Base-by-base conservation (phyloP, 2,888 invertebrate species). In the Lamproptera curius region DNA sequence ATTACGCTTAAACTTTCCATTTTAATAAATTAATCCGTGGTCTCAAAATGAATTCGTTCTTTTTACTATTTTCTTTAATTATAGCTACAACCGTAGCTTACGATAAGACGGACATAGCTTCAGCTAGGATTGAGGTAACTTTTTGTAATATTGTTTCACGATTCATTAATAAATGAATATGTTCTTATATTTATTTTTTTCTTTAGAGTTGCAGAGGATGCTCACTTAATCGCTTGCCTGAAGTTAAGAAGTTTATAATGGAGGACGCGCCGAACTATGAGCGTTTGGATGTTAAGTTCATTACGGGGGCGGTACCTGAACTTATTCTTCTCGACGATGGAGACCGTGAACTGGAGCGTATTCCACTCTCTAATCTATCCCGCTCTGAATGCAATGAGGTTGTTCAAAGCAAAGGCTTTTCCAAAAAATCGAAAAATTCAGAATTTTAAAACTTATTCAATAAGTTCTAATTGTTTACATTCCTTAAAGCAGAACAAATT, bases 161-260 rank as follows among this genome's bases (percentile, higher is more conserved):
- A 31, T 41, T 11, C 10, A 5, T 36, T 20, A 9, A 31, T 3
- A 8, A 15, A 10, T 9, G 3, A n/a, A 11, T 45, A 45, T 11
- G 14, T 13, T 23, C 31, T 14, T 39, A 23, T 20, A 20, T 20
- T 3, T 20, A 13, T 9, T 26, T 3, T 31, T 35, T 41, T 58
- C 55, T 0, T 42, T 70, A 93, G 93, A 92, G 91, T 61, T 93
- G 93, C 71, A 84, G 90, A 59, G 92, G 93, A 37, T 93, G 93
- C 65, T 89, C 90, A 1, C 68, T 93, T 46, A 92, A 92, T 61
- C 84, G 92, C 46, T 77, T 92, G 33, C 89, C 90, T 0, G 91
- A 93, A 62, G 91, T 93, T 5, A 92, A 91, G 65, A 71, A 81
- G 46, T 93, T 93, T 61, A 89, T 93, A 13, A 90, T 90, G 72